Percentiles rank a stretch among this genome's conserved stretches.
Conservation (phyloP, 2,888 invertebrate species). For the Congeria kusceri region DNA sequence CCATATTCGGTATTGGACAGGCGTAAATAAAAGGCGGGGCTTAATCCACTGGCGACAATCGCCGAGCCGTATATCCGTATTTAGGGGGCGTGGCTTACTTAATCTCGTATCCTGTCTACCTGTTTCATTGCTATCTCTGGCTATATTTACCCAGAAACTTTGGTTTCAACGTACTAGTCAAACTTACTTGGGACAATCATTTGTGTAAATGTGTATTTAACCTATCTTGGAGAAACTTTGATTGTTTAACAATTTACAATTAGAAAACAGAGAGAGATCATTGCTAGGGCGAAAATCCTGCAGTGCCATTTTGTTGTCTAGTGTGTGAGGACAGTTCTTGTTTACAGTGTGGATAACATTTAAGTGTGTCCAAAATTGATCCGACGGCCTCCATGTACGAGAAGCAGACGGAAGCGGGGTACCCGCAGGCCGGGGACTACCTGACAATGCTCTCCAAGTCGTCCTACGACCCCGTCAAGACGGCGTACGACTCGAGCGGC, state of each 20-base stretch:
- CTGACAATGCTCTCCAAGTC: constrained; percentile 76
- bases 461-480: constrained; percentile 75
- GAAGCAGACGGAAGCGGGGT: constrained; percentile 68
- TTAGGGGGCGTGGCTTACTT: constrained; percentile 43
- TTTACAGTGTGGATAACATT: too few species aligned
- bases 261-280: constrained; percentile 19
- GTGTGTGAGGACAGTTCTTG: too few species aligned
- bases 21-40: constrained; percentile 57
- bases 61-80: constrained; percentile 16
- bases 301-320: too few species aligned
- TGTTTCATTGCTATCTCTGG: constrained; percentile 52
- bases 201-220: constrained; percentile 45
- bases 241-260: constrained; percentile 31
- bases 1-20: constrained; percentile 34
- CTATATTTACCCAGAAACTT: constrained; percentile 68
- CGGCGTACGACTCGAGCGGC: constrained; percentile 67
- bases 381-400: constrained; percentile 64
- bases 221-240: constrained; percentile 18
- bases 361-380: constrained; percentile 9
- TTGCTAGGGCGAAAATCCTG: background rate
- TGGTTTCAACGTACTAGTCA: constrained; percentile 62
- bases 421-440: constrained; percentile 72
- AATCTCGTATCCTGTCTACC: constrained; percentile 49
- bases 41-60: constrained; percentile 26
- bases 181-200: constrained; percentile 61